These are phyloP conservation scores for Cyprinodon brontotheroides DNA, from an alignment of 2,113 vertebrate genomes.

Conservation along the genomic window DNA sequence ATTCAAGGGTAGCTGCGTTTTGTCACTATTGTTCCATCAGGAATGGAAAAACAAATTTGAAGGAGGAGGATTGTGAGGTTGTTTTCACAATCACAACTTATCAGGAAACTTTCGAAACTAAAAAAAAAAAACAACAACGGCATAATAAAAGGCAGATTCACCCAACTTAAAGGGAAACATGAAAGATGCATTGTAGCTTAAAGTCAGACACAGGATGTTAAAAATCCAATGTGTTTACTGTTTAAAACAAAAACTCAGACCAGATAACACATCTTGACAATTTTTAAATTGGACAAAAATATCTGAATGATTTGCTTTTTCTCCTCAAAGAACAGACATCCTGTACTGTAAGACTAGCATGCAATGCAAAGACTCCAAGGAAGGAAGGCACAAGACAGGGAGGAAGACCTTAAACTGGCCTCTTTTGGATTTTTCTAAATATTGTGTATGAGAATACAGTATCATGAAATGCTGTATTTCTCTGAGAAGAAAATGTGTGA, in stretches of 20 bases:
- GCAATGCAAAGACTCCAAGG: slow-evolving; percentile 51
- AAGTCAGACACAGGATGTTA: slow-evolving; percentile 7
- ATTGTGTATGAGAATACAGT: slow-evolving; percentile 47
- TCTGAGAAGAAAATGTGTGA: slow-evolving; percentile 47
- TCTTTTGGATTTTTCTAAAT: slow-evolving; percentile 75
- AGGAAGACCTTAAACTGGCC: slow-evolving; percentile 63
- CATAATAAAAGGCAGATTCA: neutral
- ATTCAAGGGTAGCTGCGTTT: slow-evolving; percentile 6
- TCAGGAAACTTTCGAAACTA: neutral
- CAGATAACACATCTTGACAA: slow-evolving; percentile 23
- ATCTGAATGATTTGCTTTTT: neutral
- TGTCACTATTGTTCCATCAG: neutral
- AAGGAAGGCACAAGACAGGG: slow-evolving; percentile 12
- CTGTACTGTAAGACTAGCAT: slow-evolving; percentile 34
- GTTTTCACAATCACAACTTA: neutral
- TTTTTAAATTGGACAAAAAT: neutral
- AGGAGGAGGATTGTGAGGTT: slow-evolving; percentile 4
- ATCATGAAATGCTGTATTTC: slow-evolving; percentile 34
- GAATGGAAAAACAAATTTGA: slow-evolving; percentile 11
- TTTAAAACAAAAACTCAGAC: slow-evolving; percentile 4
- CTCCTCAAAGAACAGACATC: slow-evolving; percentile 1
- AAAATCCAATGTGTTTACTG: slow-evolving; percentile 11
- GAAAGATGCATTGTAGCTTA: slow-evolving; percentile 66
- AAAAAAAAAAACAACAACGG: neutral
- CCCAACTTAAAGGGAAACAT: neutral